Conservation (phyloP, 2,113 vertebrate genomes). For the Craseonycteris thonglongyai region DNA sequence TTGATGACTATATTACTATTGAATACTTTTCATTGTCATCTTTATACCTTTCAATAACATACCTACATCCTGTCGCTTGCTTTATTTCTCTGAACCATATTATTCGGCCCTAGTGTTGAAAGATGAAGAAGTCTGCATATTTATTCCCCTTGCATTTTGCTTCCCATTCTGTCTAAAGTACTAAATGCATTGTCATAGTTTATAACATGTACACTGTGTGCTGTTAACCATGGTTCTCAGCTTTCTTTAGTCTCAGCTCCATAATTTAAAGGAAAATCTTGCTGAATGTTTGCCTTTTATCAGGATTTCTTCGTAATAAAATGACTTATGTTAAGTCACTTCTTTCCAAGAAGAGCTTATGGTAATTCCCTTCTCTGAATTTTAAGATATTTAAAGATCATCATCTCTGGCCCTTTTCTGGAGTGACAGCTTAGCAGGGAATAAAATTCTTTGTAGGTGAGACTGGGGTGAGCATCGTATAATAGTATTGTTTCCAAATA, state of each 20-base stretch:
- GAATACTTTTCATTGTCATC: not conserved
- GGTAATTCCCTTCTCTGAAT: not conserved
- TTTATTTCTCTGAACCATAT: not conserved
- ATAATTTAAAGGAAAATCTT: not conserved
- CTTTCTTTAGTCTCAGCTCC: not conserved
- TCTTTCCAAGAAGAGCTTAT: not conserved
- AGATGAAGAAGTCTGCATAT: not conserved
- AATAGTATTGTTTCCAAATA: not conserved
- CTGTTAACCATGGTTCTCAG: not conserved
- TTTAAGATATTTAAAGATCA: not conserved
- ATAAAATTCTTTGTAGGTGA: not conserved
- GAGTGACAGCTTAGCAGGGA: not conserved
- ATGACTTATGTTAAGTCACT: not conserved
- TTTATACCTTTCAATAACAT: not conserved
- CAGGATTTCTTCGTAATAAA: not conserved
- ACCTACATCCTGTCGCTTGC: not conserved
- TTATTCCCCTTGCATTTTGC: not conserved
- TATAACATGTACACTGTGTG: not conserved
- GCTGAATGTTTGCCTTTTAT: not conserved
- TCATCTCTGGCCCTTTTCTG: not conserved
- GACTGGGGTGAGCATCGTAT: not conserved
- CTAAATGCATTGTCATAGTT: not conserved
- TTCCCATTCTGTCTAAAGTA: not conserved
- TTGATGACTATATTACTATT: not conserved
- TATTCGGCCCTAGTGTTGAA: not conserved